Evolutionary conservation across 2,888 invertebrate species (phyloP).

Genomic region (Epirrita christyi): DNA sequence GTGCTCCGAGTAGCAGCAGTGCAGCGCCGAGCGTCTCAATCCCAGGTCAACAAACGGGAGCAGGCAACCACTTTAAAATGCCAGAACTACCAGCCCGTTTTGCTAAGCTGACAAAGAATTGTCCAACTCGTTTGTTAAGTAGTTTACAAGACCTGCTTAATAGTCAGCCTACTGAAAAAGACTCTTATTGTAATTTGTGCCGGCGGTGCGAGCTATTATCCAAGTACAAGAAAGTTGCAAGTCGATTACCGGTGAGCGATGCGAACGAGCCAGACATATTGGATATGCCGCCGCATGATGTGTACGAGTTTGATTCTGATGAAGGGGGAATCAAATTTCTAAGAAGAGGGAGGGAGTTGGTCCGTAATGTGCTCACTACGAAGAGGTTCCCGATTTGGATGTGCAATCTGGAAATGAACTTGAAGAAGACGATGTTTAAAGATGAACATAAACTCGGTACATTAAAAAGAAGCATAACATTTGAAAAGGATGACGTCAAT

Average conservation of each 20-base stretch:
- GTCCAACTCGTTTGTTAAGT: background rate
- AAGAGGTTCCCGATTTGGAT: constrained; percentile 14
- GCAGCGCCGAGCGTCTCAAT: background rate
- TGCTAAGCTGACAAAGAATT: constrained; percentile 1
- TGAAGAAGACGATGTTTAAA: constrained; percentile 11
- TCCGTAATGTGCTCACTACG: constrained; percentile 7
- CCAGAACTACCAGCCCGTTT: background rate
- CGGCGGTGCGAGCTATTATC: constrained; percentile 1
- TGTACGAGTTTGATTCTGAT: constrained; percentile 8
- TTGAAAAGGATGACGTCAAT: background rate
- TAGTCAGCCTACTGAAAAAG: background rate
- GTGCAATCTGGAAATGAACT: constrained; percentile 9
- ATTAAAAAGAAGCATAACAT: constrained; percentile 3
- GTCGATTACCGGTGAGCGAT: background rate
- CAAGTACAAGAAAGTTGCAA: constrained; percentile 1
- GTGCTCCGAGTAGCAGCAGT: background rate
- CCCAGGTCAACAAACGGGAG: background rate
- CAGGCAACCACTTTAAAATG: background rate
- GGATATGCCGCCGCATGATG: background rate
- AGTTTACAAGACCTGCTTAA: constrained; percentile 1
- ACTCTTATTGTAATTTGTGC: background rate
- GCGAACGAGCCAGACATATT: constrained; percentile 8
- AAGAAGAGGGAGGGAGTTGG: constrained; percentile 7
- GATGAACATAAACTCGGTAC: constrained; percentile 10
- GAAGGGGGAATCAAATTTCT: constrained; percentile 5